Percentiles rank a stretch among this genome's conserved stretches.
Evolutionary conservation across 2,113 vertebrate genomes (phyloP).

Genomic region (Cyanoliseus patagonus): DNA sequence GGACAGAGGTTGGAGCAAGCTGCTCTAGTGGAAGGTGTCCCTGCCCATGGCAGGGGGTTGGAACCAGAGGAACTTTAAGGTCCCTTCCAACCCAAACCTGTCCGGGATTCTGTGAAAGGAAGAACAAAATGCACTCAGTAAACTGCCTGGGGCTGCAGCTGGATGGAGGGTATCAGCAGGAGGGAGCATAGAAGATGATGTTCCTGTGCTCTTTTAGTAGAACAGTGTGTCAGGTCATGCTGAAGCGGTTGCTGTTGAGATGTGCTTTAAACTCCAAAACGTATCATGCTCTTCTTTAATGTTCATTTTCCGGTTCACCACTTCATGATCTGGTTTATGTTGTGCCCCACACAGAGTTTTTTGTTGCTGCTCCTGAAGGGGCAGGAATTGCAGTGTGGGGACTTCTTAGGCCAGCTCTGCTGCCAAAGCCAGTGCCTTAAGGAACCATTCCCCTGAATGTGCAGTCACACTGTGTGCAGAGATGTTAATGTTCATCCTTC

Average conservation of each 20-base stretch:
- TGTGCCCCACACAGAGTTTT: neutral
- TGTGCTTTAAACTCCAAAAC: neutral
- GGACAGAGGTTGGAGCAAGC: neutral
- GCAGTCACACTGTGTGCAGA: neutral
- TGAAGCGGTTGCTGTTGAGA: neutral
- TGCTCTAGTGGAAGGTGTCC: neutral
- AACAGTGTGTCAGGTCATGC: neutral
- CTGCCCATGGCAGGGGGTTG: neutral
- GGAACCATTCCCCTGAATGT: neutral
- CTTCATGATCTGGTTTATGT: neutral
- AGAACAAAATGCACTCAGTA: neutral
- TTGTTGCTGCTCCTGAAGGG: neutral
- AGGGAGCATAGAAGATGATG: neutral
- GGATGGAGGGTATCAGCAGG: fast-evolving
- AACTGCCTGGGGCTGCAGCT: neutral
- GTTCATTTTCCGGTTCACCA: neutral
- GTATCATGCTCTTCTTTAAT: neutral
- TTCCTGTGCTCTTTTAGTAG: fast-evolving
- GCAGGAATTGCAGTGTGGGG: neutral
- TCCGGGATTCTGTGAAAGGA: neutral
- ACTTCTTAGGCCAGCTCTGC: neutral
- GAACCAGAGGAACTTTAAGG: neutral
- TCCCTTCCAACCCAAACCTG: neutral
- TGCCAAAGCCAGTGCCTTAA: neutral
- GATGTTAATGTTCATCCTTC: neutral